phyloP scores from a whole-genome alignment of 2,888 invertebrate species.

The Vanessa cardui region DNA sequence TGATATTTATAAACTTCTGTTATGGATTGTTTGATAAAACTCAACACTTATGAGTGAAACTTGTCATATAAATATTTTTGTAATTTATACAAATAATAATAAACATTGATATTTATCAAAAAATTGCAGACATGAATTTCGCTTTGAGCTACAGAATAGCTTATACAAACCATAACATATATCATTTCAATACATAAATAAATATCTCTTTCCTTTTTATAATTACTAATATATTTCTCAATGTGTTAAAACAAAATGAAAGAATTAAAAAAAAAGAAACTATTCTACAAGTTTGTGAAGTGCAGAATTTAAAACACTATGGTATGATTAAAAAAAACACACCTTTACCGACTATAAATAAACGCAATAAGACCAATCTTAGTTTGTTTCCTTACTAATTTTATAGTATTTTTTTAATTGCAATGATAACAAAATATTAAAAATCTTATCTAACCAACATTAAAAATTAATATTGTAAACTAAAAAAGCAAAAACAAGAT shows the following conservation, averaged over 20 bases:
- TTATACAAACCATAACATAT: slow-evolving; percentile 21
- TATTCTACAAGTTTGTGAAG: slow-evolving; percentile 23
- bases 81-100: background rate
- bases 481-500: slow-evolving; percentile 29
- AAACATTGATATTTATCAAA: background rate
- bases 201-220: slow-evolving; percentile 25
- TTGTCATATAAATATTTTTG: background rate
- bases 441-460: slow-evolving; percentile 1
- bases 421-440: slow-evolving; percentile 3
- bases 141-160: background rate
- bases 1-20: slow-evolving; percentile 22
- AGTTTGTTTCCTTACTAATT: background rate
- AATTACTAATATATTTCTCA: slow-evolving; percentile 5
- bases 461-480: slow-evolving; percentile 5
- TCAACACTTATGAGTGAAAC: no score
- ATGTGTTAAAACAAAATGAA: slow-evolving; percentile 23
- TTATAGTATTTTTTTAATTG: background rate
- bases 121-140: background rate
- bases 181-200: slow-evolving; percentile 21
- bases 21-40: slow-evolving; percentile 16
- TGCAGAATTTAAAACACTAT: slow-evolving; percentile 16
- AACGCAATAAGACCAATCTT: slow-evolving; percentile 6
- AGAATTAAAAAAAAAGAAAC: background rate
- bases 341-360: slow-evolving; percentile 8
- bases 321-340: background rate